Base-by-base conservation (phyloP, 2,113 vertebrate genomes). In the Menura novaehollandiae region DNA sequence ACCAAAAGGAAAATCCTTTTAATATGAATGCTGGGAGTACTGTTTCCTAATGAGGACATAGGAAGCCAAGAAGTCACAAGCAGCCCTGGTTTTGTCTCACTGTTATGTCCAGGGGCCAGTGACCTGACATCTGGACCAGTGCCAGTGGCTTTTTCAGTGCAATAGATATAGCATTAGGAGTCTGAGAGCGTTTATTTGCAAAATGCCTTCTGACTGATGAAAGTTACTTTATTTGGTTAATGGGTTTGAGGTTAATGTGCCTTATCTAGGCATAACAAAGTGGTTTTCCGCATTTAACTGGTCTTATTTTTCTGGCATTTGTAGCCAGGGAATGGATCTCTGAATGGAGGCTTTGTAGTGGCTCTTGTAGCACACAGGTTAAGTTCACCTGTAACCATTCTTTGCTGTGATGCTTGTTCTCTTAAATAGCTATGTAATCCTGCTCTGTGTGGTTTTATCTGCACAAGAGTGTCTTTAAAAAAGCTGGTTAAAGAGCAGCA, bases 291-390 rank as follows among this genome's bases (percentile, higher is more conserved):
- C n/a, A 3, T 85, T 95, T 49, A 44, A 4, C 49, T 79, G 53
- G 27, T 41, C 67, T 85, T 76, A 30, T 60, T 91, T 78, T 84
- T 74, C 51, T 74, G 56, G 8, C 47, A 55, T 83, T 64, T 84
- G 60, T 60, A 86, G n/a, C 35, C 27, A 71, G 44, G 62, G 46
- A 71, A 52, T 47, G 27, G 56, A 68, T 68, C 47, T 82, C 51
- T 93, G 85, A 93, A 75, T 56, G 44, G 63, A 75, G 83, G 79
- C 90, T 94, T 91, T 97, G 88, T 91, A 72, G 51, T 81, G 83
- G 35, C 35, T 83, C 67, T 49, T 83, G 85, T 69, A 90, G 88
- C 33, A 43, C 15, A 3, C 15, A 27, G 79, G 47, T 78, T 66
- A 77, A 89, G 90, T 76, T 96, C 75, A 89, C 81, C 78, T 93